Base-by-base conservation (phyloP, 2,888 invertebrate species). In the Seira ritae region DNA sequence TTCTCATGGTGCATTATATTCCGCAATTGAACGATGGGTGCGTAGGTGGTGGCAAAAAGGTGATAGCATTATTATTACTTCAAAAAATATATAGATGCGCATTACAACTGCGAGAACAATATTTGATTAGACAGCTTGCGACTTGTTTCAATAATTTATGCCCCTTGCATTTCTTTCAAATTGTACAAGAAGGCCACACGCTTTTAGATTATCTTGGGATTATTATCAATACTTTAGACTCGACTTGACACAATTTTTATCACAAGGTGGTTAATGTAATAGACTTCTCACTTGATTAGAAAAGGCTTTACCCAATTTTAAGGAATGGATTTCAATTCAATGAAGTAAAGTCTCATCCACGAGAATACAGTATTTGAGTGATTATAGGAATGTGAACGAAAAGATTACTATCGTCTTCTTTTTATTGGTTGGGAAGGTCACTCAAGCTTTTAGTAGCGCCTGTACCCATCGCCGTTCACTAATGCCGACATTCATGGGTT, bases 241-340 rank as follows among this genome's bases (percentile, higher is more conserved):
- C 55, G 68, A 80, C 80, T 80, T 80, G 80, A 80, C 80, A 80
- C 80, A 80, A 80, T 75, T 80, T 80, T 80, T 75, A 80, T 75
- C 65, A 20, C 31, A 46, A 15, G 67, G 80, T 37, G 19, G 72
- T 71, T 55, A 55, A 55, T 55, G 17, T 17, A 72, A 72, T 72
- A 46, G 50, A 37, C 79, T 79, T 79, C 60, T 72, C 72, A 67
- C 67, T 55, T 66, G 79, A 79, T 79, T 79, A 67, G 42, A 67
- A 24, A 46, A n/a, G 50, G 23, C 55, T 55, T 55, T 55, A 55
- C 55, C 15, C 15, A 55, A 12, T 55, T 55, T 55, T 55, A 17
- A 55, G 1, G 55, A 8, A 55, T 55, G 15, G 17, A 17, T 55
- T 31, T 31, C 31, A 31, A 31, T 31, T 31, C 31, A 31, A 31